These are phyloP conservation scores for Synanthedon myopaeformis DNA, from an alignment of 2,888 invertebrate species.

Conservation along the genomic window DNA sequence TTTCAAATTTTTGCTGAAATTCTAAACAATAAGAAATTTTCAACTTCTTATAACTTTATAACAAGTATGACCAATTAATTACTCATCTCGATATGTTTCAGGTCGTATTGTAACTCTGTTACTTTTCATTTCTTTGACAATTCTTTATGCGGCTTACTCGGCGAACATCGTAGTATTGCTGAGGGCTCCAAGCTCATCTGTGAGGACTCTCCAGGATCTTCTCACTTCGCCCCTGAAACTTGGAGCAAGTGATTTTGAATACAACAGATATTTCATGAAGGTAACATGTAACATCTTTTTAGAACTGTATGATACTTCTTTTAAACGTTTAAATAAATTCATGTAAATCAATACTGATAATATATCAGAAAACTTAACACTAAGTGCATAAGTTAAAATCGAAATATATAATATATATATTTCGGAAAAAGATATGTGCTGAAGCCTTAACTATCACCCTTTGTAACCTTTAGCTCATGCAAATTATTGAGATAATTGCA, in stretches of 20 bases:
- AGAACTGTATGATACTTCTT: too few species aligned
- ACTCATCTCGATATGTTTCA: slow-evolving; percentile 10
- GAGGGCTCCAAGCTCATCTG: slow-evolving; percentile 74
- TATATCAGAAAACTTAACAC: neutral
- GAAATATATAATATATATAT: too few species aligned
- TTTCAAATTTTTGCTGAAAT: too few species aligned
- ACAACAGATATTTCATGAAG: slow-evolving; percentile 74
- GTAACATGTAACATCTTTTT: slow-evolving; percentile 31
- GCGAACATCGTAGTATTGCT: slow-evolving; percentile 75
- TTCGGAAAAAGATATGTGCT: too few species aligned
- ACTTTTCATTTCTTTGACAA: slow-evolving; percentile 68
- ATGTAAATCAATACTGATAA: neutral
- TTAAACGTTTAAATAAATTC: neutral
- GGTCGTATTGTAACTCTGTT: slow-evolving; percentile 72
- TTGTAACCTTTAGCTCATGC: too few species aligned
- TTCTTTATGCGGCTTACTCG: slow-evolving; percentile 76
- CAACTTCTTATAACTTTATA: too few species aligned
- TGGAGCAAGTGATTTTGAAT: slow-evolving; percentile 73
- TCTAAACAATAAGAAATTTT: too few species aligned
- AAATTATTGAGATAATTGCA: too few species aligned
- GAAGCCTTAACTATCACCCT: too few species aligned
- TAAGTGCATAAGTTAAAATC: too few species aligned
- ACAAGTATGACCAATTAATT: neutral
- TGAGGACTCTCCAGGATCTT: slow-evolving; percentile 70
- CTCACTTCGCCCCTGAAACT: slow-evolving; percentile 72